phyloP scores from a whole-genome alignment of 2,888 invertebrate genomes.

The Isoperla grammatica region DNA sequence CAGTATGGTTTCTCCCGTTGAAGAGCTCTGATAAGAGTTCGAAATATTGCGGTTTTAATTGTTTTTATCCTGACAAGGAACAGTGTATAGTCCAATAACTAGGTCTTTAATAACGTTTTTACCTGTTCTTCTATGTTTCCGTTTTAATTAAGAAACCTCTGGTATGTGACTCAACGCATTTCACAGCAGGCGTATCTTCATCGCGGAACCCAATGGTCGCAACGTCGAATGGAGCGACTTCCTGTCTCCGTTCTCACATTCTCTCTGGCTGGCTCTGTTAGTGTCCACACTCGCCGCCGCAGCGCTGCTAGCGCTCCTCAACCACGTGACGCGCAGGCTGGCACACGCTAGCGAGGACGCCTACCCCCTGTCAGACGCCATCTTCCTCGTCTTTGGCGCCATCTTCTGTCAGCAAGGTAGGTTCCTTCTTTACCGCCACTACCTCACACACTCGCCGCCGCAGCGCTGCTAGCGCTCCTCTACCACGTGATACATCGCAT shows the following conservation, averaged over 20 bases:
- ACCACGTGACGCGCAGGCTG: not conserved
- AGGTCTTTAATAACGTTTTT: too few relatives aligned
- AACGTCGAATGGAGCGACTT: constrained; percentile 2
- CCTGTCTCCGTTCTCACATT: not conserved
- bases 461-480: not conserved
- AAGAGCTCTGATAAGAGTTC: too few relatives aligned
- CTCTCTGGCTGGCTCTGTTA: constrained; percentile 4
- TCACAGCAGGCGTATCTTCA: constrained; percentile 4
- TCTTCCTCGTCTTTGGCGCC: constrained; percentile 9
- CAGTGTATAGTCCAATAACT: too few relatives aligned
- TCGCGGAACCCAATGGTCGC: not conserved
- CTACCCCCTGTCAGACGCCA: constrained; percentile 2
- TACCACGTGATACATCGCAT: not conserved
- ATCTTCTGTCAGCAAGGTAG: constrained; percentile 10
- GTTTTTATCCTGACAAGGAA: too few relatives aligned
- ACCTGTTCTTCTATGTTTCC: too few relatives aligned
- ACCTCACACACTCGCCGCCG: constrained; percentile 4
- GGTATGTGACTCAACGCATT: too few relatives aligned
- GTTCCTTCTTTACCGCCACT: too few relatives aligned
- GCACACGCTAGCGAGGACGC: not conserved
- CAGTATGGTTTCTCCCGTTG: too few relatives aligned
- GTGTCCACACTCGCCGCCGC: constrained; percentile 3
- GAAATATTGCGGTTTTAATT: too few relatives aligned
- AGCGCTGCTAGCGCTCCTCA: not conserved
- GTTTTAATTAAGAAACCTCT: too few relatives aligned